phyloP scores from a whole-genome alignment of 1,140 invertebrate species.

The Cryptotermes secundus region DNA sequence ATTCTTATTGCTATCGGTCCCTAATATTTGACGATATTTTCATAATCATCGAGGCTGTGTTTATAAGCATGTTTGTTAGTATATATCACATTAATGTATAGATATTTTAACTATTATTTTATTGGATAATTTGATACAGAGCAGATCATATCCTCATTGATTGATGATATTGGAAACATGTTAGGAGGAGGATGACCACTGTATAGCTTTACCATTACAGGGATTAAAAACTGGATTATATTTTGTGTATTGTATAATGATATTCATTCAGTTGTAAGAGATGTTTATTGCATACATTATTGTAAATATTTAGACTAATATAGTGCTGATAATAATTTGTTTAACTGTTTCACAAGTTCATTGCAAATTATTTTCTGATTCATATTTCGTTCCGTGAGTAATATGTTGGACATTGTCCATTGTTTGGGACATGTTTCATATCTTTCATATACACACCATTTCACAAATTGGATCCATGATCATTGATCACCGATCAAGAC shows the following conservation, averaged over 20 bases:
- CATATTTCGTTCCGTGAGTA: too few relatives aligned
- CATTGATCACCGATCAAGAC: too few relatives aligned
- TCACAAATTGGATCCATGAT: too few relatives aligned
- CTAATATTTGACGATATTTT: too few relatives aligned
- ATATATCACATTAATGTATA: neutral
- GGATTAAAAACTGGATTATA: neutral
- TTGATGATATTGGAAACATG: neutral
- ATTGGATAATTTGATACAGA: too few relatives aligned
- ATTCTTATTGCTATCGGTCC: too few relatives aligned
- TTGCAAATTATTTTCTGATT: too few relatives aligned
- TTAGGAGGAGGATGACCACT: neutral
- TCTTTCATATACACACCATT: too few relatives aligned
- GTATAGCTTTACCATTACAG: neutral
- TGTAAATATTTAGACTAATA: neutral
- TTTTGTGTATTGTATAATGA: neutral
- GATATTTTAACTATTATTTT: too few relatives aligned
- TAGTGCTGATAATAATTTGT: neutral
- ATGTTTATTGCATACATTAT: neutral
- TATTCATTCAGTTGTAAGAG: neutral
- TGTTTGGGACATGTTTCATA: too few relatives aligned
- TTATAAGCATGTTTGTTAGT: neutral
- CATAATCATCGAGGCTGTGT: neutral
- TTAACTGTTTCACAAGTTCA: neutral
- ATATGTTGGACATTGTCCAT: too few relatives aligned
- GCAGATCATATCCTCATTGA: too few relatives aligned